phyloP scores from a whole-genome alignment of 2,113 vertebrate species.

The Phycodurus eques region DNA sequence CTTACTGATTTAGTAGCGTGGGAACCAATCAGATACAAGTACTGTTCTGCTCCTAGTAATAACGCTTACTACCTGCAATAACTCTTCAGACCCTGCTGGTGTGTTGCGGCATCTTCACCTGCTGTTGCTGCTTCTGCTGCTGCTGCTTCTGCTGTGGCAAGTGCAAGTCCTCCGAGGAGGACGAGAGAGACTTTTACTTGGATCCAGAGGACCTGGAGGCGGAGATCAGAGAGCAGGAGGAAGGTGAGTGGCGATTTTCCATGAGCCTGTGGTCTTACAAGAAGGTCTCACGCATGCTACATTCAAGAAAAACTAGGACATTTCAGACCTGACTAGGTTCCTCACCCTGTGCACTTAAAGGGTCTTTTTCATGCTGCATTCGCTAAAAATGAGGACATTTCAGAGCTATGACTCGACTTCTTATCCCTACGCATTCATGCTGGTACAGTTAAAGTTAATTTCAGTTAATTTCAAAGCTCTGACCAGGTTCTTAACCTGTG shows the following conservation, averaged over 20 bases:
- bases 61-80: neutral
- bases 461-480: too few species aligned
- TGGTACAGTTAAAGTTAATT: too few species aligned
- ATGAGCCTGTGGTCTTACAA: neutral
- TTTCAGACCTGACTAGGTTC: neutral
- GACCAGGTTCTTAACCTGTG: too few species aligned
- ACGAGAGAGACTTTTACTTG: conserved; percentile 47
- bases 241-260: conserved; percentile 35
- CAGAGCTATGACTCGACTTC: too few species aligned
- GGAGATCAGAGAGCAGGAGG: conserved; percentile 66
- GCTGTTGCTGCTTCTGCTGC: conserved; percentile 83
- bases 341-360: neutral
- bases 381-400: too few species aligned
- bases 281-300: neutral
- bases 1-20: too few species aligned
- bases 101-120: conserved; percentile 75
- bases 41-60: neutral
- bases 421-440: too few species aligned
- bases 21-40: too few species aligned
- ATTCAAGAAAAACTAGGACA: neutral
- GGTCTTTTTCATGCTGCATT: too few species aligned
- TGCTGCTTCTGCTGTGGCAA: conserved; percentile 87
- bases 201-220: conserved; percentile 77
- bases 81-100: conserved; percentile 67
- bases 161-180: conserved; percentile 64